phyloP scores from a whole-genome alignment of 2,113 vertebrate species.

The Pterocles gutturalis region DNA sequence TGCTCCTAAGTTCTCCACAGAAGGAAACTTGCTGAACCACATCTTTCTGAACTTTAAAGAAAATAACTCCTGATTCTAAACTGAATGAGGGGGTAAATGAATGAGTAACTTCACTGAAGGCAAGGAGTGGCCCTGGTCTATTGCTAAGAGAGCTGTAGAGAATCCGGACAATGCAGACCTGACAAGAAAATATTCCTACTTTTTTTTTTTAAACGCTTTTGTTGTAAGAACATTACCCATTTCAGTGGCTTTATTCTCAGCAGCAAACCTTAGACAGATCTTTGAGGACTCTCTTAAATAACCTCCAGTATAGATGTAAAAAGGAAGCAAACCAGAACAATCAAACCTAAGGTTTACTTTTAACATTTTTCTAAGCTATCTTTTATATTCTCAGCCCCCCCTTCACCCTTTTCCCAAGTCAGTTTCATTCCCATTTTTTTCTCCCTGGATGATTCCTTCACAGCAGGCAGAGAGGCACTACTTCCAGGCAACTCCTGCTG shows the following conservation, averaged over 20 bases:
- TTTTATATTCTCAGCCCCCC: not conserved
- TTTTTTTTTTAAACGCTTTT: not conserved
- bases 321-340: slow-evolving; percentile 7
- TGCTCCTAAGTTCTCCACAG: slow-evolving; percentile 27
- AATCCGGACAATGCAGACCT: not conserved
- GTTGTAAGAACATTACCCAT: not conserved
- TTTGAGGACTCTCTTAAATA: slow-evolving; percentile 40
- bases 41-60: slow-evolving; percentile 55
- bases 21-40: slow-evolving; percentile 50
- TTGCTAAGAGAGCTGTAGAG: slow-evolving; percentile 6
- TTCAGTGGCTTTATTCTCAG: slow-evolving; percentile 40
- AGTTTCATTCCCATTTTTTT: slow-evolving; percentile 55
- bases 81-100: slow-evolving; percentile 30
- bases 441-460: slow-evolving; percentile 58
- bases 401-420: slow-evolving; percentile 27
- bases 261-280: not conserved
- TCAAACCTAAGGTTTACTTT: slow-evolving; percentile 5
- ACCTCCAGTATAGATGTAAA: not conserved
- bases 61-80: slow-evolving; percentile 16
- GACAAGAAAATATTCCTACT: slow-evolving; percentile 10
- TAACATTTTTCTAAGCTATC: not conserved
- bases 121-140: not conserved
- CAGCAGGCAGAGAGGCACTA: slow-evolving; percentile 20
- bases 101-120: slow-evolving; percentile 33
- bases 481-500: slow-evolving; percentile 55